Percentiles rank a stretch among this genome's conserved stretches.
phyloP scores from a whole-genome alignment of 2,113 vertebrate species.

The Benitochromis conjunctus region DNA sequence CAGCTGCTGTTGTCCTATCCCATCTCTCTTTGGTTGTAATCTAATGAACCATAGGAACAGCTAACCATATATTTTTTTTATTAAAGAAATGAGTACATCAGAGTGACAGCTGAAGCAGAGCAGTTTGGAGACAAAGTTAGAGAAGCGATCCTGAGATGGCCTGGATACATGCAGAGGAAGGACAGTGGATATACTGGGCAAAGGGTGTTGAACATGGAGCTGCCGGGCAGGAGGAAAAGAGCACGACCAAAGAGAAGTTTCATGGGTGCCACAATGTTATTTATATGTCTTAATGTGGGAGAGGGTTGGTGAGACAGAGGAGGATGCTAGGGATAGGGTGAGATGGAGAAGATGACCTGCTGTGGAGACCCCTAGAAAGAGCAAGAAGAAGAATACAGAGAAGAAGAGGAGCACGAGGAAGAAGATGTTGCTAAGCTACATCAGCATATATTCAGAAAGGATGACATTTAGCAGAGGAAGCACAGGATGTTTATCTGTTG shows the following conservation, averaged over 20 bases:
- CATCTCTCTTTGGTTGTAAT: background rate
- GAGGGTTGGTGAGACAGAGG: background rate
- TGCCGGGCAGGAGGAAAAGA: background rate
- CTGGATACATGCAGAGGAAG: background rate
- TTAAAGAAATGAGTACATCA: background rate
- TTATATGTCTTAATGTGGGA: background rate
- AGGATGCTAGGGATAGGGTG: background rate
- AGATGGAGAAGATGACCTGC: background rate
- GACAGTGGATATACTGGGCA: background rate
- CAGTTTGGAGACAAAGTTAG: background rate
- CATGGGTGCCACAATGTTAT: background rate
- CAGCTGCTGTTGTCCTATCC: background rate
- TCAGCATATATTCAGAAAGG: background rate
- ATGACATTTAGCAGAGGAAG: background rate
- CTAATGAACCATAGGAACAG: background rate
- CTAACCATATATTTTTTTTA: background rate
- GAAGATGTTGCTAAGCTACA: background rate
- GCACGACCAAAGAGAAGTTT: background rate
- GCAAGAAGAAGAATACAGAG: background rate
- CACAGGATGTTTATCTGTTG: background rate
- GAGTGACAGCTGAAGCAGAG: background rate
- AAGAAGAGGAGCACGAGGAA: background rate
- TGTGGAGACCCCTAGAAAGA: background rate
- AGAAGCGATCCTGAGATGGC: background rate
- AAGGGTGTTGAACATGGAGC: background rate